These are phyloP conservation scores for Scaptomyza pallida DNA, from an alignment of 1,140 invertebrate genomes.

Conservation along the genomic window DNA sequence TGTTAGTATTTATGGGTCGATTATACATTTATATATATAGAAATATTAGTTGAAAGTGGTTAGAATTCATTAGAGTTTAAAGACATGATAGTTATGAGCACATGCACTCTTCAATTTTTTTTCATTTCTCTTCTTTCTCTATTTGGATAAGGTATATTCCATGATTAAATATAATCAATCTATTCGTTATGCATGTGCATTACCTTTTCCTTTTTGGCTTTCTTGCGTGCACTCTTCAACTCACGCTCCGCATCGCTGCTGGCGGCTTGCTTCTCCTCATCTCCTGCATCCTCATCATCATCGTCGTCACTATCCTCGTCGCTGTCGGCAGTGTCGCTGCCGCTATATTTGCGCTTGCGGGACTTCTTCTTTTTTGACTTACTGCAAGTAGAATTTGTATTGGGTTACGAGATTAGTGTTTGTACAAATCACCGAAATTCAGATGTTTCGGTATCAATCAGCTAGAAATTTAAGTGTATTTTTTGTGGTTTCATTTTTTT, in stretches of 20 bases:
- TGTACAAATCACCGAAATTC: background rate
- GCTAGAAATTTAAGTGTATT: constrained; percentile 14
- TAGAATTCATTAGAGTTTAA: constrained; percentile 24
- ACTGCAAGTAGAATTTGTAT: constrained; percentile 77
- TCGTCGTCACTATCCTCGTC: constrained; percentile 83
- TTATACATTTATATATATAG: no score
- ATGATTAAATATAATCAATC: background rate
- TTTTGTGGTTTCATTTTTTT: background rate
- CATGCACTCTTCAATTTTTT: constrained; percentile 17
- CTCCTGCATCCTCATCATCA: constrained; percentile 83
- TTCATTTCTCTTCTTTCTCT: background rate
- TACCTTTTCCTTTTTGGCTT: constrained; percentile 86
- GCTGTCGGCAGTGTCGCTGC: constrained; percentile 76
- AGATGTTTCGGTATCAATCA: background rate
- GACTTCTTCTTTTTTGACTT: constrained; percentile 86
- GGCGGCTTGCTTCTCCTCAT: constrained; percentile 45
- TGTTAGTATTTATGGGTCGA: constrained; percentile 16
- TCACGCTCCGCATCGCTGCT: constrained; percentile 84
- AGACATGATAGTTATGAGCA: constrained; percentile 15
- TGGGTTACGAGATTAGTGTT: background rate
- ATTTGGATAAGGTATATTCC: background rate
- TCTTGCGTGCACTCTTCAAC: constrained; percentile 78
- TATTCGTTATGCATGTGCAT: constrained; percentile 47
- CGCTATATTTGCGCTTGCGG: constrained; percentile 83
- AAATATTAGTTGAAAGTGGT: constrained; percentile 27